Conservation (phyloP, 2,888 invertebrate genomes). For the Nemapogon koenigi region DNA sequence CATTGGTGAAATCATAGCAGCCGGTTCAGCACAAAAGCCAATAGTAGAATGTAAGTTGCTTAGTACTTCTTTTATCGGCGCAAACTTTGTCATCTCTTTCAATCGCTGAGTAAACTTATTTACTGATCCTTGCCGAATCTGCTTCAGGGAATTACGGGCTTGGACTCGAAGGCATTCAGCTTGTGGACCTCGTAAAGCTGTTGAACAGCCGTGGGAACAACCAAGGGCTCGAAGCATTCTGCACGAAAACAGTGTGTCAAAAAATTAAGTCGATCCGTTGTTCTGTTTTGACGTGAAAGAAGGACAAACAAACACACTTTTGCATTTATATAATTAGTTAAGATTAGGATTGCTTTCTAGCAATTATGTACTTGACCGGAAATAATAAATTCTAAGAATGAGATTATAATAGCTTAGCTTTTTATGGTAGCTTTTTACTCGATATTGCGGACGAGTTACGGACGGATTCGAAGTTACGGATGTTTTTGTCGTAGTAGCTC, state of each 20-base stretch:
- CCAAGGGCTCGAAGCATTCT: constrained; percentile 90
- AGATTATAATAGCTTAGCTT: no score
- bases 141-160: constrained; percentile 70
- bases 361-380: no score
- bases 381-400: no score
- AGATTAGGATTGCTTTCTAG: no score
- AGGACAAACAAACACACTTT: no score
- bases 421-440: no score
- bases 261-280: no score
- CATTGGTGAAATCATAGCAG: constrained; percentile 82
- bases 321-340: no score
- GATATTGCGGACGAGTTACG: no score
- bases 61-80: constrained; percentile 81
- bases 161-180: constrained; percentile 91
- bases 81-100: constrained; percentile 77
- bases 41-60: constrained; percentile 96
- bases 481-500: no score
- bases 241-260: constrained; percentile 9
- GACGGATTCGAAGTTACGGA: no score
- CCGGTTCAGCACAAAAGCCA: constrained; percentile 94
- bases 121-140: constrained; percentile 70
- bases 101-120: constrained; percentile 60
- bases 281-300: no score
- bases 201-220: constrained; percentile 89
- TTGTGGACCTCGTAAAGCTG: constrained; percentile 85